Percentiles rank a stretch among this genome's conserved stretches.
phyloP scores from a whole-genome alignment of 2,797 vertebrate genomes.

The Crax fasciolata region DNA sequence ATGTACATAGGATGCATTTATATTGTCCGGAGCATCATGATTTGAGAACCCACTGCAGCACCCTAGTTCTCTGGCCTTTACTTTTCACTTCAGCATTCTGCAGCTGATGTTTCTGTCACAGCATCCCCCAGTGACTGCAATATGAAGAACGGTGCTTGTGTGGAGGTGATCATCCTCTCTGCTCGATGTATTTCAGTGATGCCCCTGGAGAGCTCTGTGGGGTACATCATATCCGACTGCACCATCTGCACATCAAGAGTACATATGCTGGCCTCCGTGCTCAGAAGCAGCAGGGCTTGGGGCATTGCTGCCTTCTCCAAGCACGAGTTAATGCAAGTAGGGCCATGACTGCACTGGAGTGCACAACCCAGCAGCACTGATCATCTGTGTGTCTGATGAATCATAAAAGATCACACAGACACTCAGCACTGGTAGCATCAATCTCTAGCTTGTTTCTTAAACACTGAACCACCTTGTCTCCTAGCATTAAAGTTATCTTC shows the following conservation, averaged over 20 bases:
- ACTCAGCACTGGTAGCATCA: not conserved
- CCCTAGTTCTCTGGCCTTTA: not conserved
- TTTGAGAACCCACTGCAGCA: not conserved
- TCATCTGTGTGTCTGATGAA: not conserved
- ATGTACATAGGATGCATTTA: not conserved
- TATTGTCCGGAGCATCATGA: not conserved
- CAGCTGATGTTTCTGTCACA: not conserved
- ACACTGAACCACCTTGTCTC: not conserved
- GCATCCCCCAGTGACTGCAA: not conserved
- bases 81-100: not conserved
- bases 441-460: not conserved
- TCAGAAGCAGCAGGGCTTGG: not conserved
- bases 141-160: not conserved
- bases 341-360: not conserved
- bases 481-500: not conserved
- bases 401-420: not conserved
- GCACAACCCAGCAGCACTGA: not conserved
- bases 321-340: not conserved
- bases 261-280: accelerated
- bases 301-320: accelerated
- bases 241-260: not conserved
- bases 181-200: not conserved
- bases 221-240: not conserved
- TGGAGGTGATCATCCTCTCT: not conserved
- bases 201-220: not conserved